Evolutionary conservation across 2,113 vertebrate genomes (phyloP), one percentile per base, ranked within the genome.

Genomic region (Hymenochirus boettgeri): DNA sequence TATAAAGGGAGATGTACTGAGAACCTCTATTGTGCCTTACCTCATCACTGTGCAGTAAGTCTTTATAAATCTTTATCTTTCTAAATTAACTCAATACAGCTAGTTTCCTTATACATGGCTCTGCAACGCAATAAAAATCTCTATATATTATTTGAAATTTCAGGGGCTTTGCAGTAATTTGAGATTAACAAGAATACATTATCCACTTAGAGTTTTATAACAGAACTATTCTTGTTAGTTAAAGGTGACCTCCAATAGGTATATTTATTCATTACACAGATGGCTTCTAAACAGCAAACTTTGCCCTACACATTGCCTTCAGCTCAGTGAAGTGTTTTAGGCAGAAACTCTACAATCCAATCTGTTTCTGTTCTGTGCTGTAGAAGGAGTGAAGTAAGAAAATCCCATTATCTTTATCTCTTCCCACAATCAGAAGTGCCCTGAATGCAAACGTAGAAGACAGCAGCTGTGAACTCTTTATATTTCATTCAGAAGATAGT

Each of bases 391-490:
- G 70, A 72, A 50, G 62, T 65, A 76, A 72, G 81, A 81, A 76
- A 90, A 90, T 91, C 83, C 90, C 82, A 92, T 94, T 91, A 91
- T 80, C 78, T 82, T 89, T 93, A 94, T 94, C 90, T 83, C 74
- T 58, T 76, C 72, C 77, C 78, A 73, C 75, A 76, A 90, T 92
- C 87, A 70, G 76, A 75, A 75, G 72, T 74, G 70, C 74, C 3
- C 75, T 82, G 84, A 88, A 87, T 84, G 79, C 80, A 85, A 82
- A 88, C 85, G 74, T 81, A 70, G 84, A 83, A 81, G 82, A 85
- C 78, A 82, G 82, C 79, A 72, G 75, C 82, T 79, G 73, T 74
- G 78, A 85, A 84, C 79, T 77, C 80, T 88, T 86, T 87, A 83
- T 84, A 85, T 84, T 86, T 85, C 82, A 78, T 75, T 83, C 75